Conservation (phyloP, 2,888 invertebrate species). For the Falcaria lacertinaria region DNA sequence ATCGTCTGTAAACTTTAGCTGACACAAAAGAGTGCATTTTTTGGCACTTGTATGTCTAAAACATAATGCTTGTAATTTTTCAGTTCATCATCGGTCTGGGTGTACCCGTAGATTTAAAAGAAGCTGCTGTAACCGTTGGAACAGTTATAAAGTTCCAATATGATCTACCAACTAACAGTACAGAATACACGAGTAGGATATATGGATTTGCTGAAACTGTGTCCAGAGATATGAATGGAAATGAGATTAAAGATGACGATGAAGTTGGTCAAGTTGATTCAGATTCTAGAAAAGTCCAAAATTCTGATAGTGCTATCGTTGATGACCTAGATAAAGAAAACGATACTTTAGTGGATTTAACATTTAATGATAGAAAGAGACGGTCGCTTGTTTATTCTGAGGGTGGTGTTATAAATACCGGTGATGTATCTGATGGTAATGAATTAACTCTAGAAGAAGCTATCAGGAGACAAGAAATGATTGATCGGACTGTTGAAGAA, state of each 20-base stretch:
- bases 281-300: conserved; percentile 28
- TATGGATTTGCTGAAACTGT: conserved; percentile 65
- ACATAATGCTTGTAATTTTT: conserved; percentile 24
- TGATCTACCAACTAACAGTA: conserved; percentile 81
- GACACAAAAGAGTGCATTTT: too few relatives aligned
- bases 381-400: conserved; percentile 57
- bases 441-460: conserved; percentile 65
- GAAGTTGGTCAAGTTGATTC: conserved; percentile 25
- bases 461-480: conserved; percentile 70
- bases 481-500: conserved; percentile 51
- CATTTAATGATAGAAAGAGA: conserved; percentile 55
- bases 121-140: conserved; percentile 82
- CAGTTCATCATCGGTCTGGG: conserved; percentile 85
- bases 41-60: background rate
- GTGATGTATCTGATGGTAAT: conserved; percentile 30
- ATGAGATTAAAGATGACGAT: conserved; percentile 23
- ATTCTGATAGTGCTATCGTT: conserved; percentile 18
- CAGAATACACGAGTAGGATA: conserved; percentile 76
- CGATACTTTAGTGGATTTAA: conserved; percentile 61
- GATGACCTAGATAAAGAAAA: conserved; percentile 38
- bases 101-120: conserved; percentile 82
- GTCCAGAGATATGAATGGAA: conserved; percentile 60
- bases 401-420: conserved; percentile 43
- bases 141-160: conserved; percentile 85
- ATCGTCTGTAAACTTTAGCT: too few relatives aligned